These are phyloP conservation scores for Acronicta psi DNA, from an alignment of 2,888 invertebrate genomes.

Conservation along the genomic window DNA sequence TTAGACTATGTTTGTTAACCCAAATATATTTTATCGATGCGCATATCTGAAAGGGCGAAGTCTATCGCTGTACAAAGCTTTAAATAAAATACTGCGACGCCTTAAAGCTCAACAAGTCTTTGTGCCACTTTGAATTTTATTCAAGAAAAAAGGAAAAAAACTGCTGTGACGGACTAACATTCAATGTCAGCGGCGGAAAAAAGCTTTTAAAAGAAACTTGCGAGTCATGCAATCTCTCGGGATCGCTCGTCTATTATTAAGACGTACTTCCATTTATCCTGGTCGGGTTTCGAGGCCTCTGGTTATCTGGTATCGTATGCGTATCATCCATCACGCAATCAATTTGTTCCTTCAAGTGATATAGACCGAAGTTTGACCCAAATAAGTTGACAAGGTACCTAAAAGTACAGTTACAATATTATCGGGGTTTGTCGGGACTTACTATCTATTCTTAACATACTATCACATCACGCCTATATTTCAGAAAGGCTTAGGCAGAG, in stretches of 20 bases:
- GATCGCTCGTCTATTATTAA: conserved; percentile 29
- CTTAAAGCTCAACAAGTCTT: conserved; percentile 36
- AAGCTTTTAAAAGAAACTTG: conserved; percentile 35
- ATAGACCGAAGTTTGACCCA: conserved; percentile 24
- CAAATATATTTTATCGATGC: conserved; percentile 11
- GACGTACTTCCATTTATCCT: conserved; percentile 45
- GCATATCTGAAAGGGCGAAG: conserved; percentile 1
- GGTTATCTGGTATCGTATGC: conserved; percentile 8
- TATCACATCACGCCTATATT: too few species aligned
- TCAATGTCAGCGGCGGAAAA: conserved; percentile 8
- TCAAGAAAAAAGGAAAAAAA: conserved; percentile 14
- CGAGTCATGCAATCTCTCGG: conserved; percentile 33
- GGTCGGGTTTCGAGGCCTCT: conserved; percentile 5
- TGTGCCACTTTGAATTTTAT: conserved; percentile 13
- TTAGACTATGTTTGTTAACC: conserved; percentile 6
- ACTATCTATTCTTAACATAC: too few species aligned
- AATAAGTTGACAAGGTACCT: conserved; percentile 19
- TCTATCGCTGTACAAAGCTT: conserved; percentile 4
- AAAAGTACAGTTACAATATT: too few species aligned
- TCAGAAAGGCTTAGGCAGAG: too few species aligned
- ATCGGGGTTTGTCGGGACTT: background rate
- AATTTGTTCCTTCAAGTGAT: conserved; percentile 32
- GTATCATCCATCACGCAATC: conserved; percentile 55
- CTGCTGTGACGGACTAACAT: background rate
- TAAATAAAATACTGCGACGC: conserved; percentile 21